These are phyloP conservation scores for Eptesicus fuscus DNA, from an alignment of 2,113 vertebrate species.

Conservation along the genomic window DNA sequence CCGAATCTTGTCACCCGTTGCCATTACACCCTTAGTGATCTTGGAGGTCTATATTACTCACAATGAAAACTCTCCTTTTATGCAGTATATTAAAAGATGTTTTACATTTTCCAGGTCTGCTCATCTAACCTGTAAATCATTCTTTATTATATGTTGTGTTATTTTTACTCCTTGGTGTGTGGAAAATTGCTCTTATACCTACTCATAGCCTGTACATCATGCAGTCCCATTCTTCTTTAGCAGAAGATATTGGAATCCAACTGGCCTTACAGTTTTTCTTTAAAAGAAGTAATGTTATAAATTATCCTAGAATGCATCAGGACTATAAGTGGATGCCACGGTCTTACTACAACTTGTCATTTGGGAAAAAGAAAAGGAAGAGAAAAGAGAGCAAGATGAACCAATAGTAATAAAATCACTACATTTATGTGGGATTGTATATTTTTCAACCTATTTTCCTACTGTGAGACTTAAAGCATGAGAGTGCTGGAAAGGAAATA, in stretches of 20 bases:
- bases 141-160: not conserved
- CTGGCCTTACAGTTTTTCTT: not conserved
- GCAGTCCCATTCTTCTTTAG: not conserved
- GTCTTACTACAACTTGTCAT: not conserved
- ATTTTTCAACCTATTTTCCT: slow-evolving; percentile 21
- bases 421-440: not conserved
- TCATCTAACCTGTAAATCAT: not conserved
- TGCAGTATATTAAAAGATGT: not conserved
- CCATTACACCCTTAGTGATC: not conserved
- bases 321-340: not conserved
- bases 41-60: not conserved
- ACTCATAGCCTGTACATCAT: not conserved
- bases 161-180: not conserved
- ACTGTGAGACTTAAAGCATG: not conserved
- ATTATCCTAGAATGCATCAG: not conserved
- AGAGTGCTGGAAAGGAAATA: not conserved
- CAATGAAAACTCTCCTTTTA: not conserved
- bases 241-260: not conserved
- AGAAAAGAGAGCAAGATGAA: not conserved
- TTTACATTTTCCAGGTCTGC: not conserved
- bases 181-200: not conserved
- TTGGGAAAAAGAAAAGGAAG: not conserved
- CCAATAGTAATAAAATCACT: not conserved
- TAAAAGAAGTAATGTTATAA: not conserved
- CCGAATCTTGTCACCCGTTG: not conserved